Conservation (phyloP, 2,113 vertebrate genomes). For the Thymallus thymallus region DNA sequence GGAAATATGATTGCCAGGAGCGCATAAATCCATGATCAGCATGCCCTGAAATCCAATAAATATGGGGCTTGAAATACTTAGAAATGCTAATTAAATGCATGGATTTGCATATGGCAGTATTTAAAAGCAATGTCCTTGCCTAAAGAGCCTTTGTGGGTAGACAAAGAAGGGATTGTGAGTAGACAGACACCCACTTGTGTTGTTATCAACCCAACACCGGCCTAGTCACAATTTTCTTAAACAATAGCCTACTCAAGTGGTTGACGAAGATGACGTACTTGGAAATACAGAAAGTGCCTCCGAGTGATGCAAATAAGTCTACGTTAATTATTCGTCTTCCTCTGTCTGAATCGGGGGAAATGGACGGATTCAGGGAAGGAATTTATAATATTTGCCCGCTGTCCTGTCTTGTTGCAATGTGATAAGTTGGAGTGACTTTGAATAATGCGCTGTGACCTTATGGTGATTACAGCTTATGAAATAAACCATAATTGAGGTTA, state of each 20-base stretch:
- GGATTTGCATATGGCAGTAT: conserved; percentile 92
- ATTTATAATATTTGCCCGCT: conserved; percentile 86
- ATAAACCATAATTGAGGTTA: conserved; percentile 81
- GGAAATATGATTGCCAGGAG: conserved; percentile 90
- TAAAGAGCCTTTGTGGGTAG: conserved; percentile 81
- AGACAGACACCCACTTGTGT: conserved; percentile 76
- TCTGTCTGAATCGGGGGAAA: conserved; percentile 87
- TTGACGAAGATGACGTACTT: conserved; percentile 81
- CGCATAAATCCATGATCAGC: conserved; percentile 92
- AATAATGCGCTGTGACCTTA: conserved; percentile 85
- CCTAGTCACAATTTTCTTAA: conserved; percentile 87
- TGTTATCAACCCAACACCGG: conserved; percentile 80
- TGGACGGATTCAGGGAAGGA: conserved; percentile 86
- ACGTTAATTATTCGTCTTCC: conserved; percentile 88
- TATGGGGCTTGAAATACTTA: conserved; percentile 91
- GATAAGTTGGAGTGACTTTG: conserved; percentile 87
- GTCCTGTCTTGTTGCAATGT: conserved; percentile 81
- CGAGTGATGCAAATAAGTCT: conserved; percentile 92
- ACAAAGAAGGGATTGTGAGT: conserved; percentile 82
- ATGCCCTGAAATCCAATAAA: conserved; percentile 87
- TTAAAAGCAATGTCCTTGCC: conserved; percentile 89
- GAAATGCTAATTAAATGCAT: conserved; percentile 92
- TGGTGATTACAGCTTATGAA: conserved; percentile 83
- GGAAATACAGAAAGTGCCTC: conserved; percentile 82
- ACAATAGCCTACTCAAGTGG: conserved; percentile 82